These are phyloP conservation scores for Mugil cephalus DNA, from an alignment of 2,113 vertebrate species.

Conservation along the genomic window DNA sequence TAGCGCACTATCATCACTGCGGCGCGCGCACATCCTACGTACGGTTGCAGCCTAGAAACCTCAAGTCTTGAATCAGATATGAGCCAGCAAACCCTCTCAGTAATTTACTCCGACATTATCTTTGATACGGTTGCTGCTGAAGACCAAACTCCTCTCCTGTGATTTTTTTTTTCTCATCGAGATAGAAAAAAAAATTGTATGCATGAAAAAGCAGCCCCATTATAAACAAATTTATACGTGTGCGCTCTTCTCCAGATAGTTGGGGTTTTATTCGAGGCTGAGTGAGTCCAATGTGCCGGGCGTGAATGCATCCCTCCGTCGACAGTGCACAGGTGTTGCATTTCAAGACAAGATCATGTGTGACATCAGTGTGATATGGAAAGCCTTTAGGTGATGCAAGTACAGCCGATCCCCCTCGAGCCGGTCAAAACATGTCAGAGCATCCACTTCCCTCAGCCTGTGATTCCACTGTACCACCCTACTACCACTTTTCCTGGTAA, in stretches of 20 bases:
- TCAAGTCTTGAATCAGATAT: slow-evolving; percentile 15
- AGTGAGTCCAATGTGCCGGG: background rate
- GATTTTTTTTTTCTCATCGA: background rate
- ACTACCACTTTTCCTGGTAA: slow-evolving; percentile 30
- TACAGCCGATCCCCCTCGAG: background rate
- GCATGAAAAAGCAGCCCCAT: slow-evolving; percentile 35
- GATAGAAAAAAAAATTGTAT: slow-evolving; percentile 2
- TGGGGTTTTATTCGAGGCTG: slow-evolving; percentile 13
- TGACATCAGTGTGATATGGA: slow-evolving; percentile 47
- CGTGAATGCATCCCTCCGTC: slow-evolving; percentile 15
- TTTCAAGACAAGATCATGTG: slow-evolving; percentile 43
- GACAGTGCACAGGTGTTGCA: slow-evolving; percentile 46
- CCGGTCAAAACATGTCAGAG: slow-evolving; percentile 8
- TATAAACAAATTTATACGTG: slow-evolving; percentile 6
- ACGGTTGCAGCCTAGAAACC: background rate
- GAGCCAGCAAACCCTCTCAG: slow-evolving; percentile 3
- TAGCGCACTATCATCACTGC: slow-evolving; percentile 14
- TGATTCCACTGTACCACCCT: slow-evolving; percentile 23
- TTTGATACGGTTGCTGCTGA: background rate
- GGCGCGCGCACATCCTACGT: background rate
- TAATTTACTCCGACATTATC: slow-evolving; percentile 25
- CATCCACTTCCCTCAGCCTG: background rate
- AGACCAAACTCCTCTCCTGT: slow-evolving; percentile 6
- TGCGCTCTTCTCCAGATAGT: slow-evolving; percentile 6
- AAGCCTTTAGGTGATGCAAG: slow-evolving; percentile 20